Evolutionary conservation across 2,888 invertebrate species (phyloP).

Genomic region (Eupithecia subfuscata): DNA sequence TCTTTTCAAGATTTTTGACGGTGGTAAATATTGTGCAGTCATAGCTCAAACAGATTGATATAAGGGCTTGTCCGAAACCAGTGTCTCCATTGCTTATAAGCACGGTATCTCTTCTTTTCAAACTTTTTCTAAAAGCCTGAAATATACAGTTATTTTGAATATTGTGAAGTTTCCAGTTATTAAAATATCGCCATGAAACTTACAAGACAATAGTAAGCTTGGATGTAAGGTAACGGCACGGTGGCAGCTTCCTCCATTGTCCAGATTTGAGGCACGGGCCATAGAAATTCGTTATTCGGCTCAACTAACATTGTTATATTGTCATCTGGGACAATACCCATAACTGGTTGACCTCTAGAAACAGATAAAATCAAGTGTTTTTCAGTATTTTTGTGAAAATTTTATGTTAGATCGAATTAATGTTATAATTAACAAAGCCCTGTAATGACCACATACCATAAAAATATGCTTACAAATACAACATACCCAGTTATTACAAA

Average conservation of each 20-base stretch:
- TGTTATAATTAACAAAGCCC: too few species aligned
- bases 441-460: too few species aligned
- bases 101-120: constrained; percentile 12
- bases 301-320: constrained; percentile 58
- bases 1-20: constrained; percentile 31
- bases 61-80: constrained; percentile 39
- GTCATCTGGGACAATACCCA: constrained; percentile 81
- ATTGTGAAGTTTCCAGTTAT: background rate
- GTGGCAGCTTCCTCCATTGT: constrained; percentile 87
- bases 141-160: constrained; percentile 4
- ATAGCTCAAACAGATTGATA: constrained; percentile 31
- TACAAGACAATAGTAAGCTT: constrained; percentile 46
- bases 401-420: too few species aligned
- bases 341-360: constrained; percentile 74
- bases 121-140: constrained; percentile 23
- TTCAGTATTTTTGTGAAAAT: background rate
- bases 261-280: constrained; percentile 87
- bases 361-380: background rate
- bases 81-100: constrained; percentile 36
- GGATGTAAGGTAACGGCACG: constrained; percentile 87
- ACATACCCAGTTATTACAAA: too few species aligned
- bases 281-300: constrained; percentile 72
- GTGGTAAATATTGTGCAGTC: constrained; percentile 37
- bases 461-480: too few species aligned
- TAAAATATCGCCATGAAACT: constrained; percentile 9